A percentile compares a stretch with the other conserved stretches of the same genome.
Evolutionary conservation across 2,113 vertebrate species (phyloP).

Genomic region (Poeciliopsis retropinna): DNA sequence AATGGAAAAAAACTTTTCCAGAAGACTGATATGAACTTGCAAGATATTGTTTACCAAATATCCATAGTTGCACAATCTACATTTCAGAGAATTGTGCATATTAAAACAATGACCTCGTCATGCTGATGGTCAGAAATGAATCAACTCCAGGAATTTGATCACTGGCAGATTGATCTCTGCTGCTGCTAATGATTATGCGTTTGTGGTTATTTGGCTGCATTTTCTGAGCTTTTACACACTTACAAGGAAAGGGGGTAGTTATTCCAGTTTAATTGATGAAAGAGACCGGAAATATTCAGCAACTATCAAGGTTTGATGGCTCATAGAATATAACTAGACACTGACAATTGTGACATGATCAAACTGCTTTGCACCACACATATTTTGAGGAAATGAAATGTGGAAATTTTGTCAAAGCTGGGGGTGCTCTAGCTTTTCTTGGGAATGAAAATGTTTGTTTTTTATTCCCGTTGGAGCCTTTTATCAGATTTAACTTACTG

Average conservation of each 20-base stretch:
- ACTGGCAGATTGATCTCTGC: neutral
- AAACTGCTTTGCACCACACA: neutral
- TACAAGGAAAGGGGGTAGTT: conserved; percentile 21
- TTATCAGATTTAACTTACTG: neutral
- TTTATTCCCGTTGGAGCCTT: neutral
- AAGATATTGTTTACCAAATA: no score
- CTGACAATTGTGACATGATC: neutral
- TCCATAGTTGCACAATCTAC: no score
- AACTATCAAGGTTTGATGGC: neutral
- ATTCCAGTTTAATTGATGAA: conserved; percentile 27
- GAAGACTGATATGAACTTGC: no score
- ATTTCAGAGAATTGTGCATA: no score
- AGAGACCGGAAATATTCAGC: neutral
- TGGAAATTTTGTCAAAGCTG: neutral
- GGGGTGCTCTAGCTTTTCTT: neutral
- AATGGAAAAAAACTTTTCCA: neutral
- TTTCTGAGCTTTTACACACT: conserved; percentile 9
- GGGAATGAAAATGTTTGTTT: neutral
- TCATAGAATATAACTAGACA: conserved; percentile 32
- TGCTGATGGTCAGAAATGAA: no score
- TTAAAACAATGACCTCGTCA: no score
- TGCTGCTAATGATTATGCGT: neutral
- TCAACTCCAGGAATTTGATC: no score
- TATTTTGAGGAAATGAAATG: conserved; percentile 34
- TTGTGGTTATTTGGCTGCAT: neutral